Conservation (phyloP, 2,888 invertebrate species). For the Pocota personata region DNA sequence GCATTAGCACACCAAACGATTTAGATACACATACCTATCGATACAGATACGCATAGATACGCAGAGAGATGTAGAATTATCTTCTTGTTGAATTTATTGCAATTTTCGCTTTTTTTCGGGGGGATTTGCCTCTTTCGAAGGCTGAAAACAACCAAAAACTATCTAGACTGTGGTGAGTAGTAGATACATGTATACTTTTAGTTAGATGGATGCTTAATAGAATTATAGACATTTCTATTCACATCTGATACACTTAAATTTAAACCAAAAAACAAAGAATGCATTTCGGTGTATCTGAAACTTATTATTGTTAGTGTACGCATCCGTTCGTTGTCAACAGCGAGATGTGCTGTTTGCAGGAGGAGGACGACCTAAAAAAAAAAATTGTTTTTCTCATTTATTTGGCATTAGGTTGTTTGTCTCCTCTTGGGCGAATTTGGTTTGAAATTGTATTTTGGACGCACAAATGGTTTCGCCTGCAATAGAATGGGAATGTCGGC, state of each 20-base stretch:
- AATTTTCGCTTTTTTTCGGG: slow-evolving; percentile 24
- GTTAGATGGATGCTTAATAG: slow-evolving; percentile 61
- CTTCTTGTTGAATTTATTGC: slow-evolving; percentile 29
- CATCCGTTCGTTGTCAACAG: slow-evolving; percentile 64
- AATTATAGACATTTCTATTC: slow-evolving; percentile 70
- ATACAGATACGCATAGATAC: slow-evolving; percentile 47
- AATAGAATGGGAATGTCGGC: slow-evolving; percentile 47
- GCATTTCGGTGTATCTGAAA: slow-evolving; percentile 35
- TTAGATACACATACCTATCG: slow-evolving; percentile 38
- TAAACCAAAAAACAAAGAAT: slow-evolving; percentile 41
- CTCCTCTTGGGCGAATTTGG: slow-evolving; percentile 57
- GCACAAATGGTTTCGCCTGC: background rate
- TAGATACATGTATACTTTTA: slow-evolving; percentile 29
- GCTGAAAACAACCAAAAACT: slow-evolving; percentile 49
- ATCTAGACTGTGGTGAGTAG: slow-evolving; percentile 18
- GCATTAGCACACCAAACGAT: slow-evolving; percentile 59
- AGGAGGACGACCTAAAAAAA: slow-evolving; percentile 63
- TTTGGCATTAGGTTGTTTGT: slow-evolving; percentile 45
- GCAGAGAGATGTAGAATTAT: slow-evolving; percentile 33
- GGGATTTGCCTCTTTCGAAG: slow-evolving; percentile 58
- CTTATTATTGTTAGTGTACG: slow-evolving; percentile 26
- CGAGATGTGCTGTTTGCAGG: slow-evolving; percentile 1
- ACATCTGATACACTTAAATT: slow-evolving; percentile 67
- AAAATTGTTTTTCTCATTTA: slow-evolving; percentile 42
- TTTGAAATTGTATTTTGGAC: slow-evolving; percentile 45